Percentiles rank a stretch among this genome's conserved stretches.
These are phyloP conservation scores for Gymnoscopelus microlampas DNA, from an alignment of 2,797 vertebrate species.

Conservation along the genomic window DNA sequence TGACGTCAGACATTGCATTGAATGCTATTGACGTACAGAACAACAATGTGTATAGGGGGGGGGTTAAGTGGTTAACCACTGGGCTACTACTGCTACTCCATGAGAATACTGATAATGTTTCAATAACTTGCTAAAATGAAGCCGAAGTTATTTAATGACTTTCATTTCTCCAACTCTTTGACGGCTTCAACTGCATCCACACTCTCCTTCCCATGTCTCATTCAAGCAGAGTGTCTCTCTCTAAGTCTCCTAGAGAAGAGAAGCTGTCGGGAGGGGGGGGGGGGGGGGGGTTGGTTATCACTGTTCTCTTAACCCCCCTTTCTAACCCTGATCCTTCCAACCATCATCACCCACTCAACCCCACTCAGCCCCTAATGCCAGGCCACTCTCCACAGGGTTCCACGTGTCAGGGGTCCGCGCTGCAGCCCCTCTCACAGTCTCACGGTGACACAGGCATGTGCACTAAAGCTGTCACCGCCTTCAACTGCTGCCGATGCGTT, in stretches of 20 bases:
- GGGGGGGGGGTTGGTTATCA: conserved; percentile 38
- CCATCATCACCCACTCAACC: conserved; percentile 77
- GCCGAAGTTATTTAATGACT: background rate
- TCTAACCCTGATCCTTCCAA: conserved; percentile 48
- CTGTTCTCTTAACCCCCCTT: conserved; percentile 42
- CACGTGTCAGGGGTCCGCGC: conserved; percentile 70
- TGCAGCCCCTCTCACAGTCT: conserved; percentile 48
- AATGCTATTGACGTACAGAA: too few species aligned
- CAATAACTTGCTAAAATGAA: too few species aligned
- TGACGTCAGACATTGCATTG: too few species aligned
- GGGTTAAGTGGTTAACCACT: too few species aligned
- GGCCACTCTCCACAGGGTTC: conserved; percentile 57
- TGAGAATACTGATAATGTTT: too few species aligned
- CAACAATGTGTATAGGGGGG: too few species aligned
- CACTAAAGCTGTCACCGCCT: conserved; percentile 83
- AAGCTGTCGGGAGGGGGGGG: conserved; percentile 25
- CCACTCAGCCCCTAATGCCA: conserved; percentile 63
- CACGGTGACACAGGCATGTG: conserved; percentile 68
- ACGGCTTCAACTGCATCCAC: background rate
- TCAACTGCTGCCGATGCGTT: conserved; percentile 39
- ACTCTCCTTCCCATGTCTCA: conserved; percentile 35
- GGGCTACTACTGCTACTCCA: too few species aligned
- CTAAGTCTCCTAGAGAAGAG: conserved; percentile 28
- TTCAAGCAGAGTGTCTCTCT: conserved; percentile 26
- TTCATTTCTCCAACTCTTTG: background rate